Conservation (phyloP, 2,113 vertebrate species). For the Rhombomys opimus region DNA sequence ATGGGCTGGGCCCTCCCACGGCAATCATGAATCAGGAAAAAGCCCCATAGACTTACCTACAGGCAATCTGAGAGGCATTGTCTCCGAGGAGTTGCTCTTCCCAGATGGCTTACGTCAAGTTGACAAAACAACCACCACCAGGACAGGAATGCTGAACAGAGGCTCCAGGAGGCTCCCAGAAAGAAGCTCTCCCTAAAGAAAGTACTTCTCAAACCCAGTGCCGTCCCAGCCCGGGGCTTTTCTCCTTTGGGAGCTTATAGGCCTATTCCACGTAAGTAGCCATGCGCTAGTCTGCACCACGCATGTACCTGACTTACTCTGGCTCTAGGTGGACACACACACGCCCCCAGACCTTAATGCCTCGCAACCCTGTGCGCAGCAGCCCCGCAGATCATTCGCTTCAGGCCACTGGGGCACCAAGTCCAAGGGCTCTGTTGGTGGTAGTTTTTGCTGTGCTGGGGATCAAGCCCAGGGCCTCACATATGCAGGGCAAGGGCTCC, state of each 20-base stretch:
- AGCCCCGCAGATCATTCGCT: background rate
- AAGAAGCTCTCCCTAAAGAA: background rate
- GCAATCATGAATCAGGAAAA: background rate
- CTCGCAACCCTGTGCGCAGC: background rate
- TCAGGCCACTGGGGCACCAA: background rate
- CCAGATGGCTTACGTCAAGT: background rate
- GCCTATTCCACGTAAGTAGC: no score
- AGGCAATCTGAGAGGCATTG: background rate
- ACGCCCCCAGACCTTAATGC: background rate
- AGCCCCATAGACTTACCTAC: background rate
- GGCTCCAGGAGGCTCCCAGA: background rate
- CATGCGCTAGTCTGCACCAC: no score
- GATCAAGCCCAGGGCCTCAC: background rate
- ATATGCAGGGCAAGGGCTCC: background rate
- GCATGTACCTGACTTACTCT: background rate
- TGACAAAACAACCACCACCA: background rate
- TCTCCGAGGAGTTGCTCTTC: background rate
- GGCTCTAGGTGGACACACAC: background rate
- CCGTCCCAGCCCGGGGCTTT: background rate
- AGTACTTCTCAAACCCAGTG: background rate
- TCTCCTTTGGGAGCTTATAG: background rate
- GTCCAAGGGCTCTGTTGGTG: background rate
- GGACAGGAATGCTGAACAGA: background rate
- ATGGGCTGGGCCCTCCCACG: background rate
- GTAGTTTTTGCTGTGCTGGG: background rate